Conservation (phyloP, 2,888 invertebrate species). For the Euproctis similis region DNA sequence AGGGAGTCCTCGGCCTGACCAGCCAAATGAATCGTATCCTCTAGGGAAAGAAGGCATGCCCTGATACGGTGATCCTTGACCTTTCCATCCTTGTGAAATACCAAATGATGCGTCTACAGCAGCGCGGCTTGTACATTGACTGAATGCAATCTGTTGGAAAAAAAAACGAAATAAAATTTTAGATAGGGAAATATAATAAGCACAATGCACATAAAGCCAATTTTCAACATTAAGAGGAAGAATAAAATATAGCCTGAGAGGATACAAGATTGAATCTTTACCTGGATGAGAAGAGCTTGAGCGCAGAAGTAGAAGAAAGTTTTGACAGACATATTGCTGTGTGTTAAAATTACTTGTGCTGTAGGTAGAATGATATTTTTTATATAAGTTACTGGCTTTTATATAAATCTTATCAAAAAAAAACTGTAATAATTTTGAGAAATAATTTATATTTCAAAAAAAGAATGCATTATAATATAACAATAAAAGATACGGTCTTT, state of each 20-base stretch:
- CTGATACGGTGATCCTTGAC: constrained; percentile 2
- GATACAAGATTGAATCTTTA: not conserved
- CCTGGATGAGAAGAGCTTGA: constrained; percentile 8
- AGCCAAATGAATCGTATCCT: not conserved
- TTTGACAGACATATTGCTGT: constrained; percentile 9
- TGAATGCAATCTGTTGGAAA: constrained; percentile 2
- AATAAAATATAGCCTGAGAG: not conserved
- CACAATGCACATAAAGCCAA: not conserved
- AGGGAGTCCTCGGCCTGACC: constrained; percentile 2
- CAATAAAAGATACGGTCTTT: too few relatives aligned
- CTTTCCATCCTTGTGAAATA: not conserved
- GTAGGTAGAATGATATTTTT: constrained; percentile 1
- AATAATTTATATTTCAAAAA: not conserved
- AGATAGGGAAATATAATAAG: not conserved
- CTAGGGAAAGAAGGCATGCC: not conserved
- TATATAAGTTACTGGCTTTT: not conserved
- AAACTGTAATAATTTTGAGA: not conserved
- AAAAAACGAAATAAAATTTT: not conserved
- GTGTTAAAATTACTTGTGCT: not conserved
- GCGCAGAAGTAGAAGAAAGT: constrained; percentile 6
- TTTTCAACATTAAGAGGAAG: not conserved
- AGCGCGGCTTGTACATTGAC: constrained; percentile 5
- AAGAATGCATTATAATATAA: too few relatives aligned
- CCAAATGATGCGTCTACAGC: constrained; percentile 1
- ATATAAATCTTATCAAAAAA: constrained; percentile 4